phyloP scores from a whole-genome alignment of 2,888 invertebrate genomes.

The Eumacrocentrus americanus region DNA sequence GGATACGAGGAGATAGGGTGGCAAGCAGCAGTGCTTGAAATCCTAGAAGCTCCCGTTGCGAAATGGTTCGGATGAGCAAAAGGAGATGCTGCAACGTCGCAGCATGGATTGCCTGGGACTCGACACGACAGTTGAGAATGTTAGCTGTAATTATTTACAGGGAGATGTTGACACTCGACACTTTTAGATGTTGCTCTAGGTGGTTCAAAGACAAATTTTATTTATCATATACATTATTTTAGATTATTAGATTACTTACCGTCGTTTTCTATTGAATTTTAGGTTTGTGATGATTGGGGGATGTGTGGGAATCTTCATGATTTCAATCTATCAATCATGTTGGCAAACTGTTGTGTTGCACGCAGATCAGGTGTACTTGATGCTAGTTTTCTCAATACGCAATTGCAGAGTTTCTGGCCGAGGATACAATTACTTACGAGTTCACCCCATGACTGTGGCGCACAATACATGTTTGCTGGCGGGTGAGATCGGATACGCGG shows the following conservation, averaged over 20 bases:
- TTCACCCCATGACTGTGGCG: conserved; percentile 1
- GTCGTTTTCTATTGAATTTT: too few relatives aligned
- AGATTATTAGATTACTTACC: too few relatives aligned
- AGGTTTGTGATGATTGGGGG: too few relatives aligned
- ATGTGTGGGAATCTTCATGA: too few relatives aligned
- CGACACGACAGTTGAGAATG: conserved; percentile 30
- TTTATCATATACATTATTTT: too few relatives aligned
- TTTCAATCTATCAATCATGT: not conserved
- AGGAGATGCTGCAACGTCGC: conserved; percentile 34
- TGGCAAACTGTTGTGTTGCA: not conserved
- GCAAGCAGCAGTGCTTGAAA: conserved; percentile 42
- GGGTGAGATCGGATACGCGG: conserved; percentile 25
- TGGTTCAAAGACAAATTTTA: too few relatives aligned
- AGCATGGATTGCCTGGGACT: conserved; percentile 27
- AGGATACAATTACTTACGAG: not conserved
- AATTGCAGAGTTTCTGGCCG: not conserved
- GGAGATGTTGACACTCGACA: conserved; percentile 5
- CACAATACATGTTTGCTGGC: not conserved
- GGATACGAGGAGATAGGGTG: conserved; percentile 7
- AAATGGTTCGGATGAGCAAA: conserved; percentile 47
- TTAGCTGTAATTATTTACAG: conserved; percentile 40
- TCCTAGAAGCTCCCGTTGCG: conserved; percentile 47
- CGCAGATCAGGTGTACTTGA: not conserved
- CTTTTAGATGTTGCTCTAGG: too few relatives aligned
- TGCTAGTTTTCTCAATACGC: not conserved